phyloP scores from a whole-genome alignment of 2,797 vertebrate genomes.

The Falco peregrinus region DNA sequence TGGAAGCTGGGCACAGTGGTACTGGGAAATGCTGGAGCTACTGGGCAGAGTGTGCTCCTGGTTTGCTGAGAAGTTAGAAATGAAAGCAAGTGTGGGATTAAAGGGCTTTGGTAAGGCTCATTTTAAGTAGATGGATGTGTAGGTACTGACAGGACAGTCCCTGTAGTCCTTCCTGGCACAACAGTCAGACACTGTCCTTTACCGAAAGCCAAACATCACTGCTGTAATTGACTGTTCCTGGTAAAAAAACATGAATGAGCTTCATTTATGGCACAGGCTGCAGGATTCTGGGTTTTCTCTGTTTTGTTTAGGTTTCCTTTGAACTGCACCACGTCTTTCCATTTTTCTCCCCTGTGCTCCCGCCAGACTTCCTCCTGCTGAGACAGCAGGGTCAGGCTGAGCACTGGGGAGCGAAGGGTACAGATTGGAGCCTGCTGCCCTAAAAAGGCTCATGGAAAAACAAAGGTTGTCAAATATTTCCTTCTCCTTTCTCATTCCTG shows the following conservation, averaged over 20 bases:
- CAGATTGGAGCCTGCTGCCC: slow-evolving; percentile 57
- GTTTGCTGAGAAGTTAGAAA: not conserved
- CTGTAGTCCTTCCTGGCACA: slow-evolving; percentile 22
- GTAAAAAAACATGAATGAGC: slow-evolving; percentile 52
- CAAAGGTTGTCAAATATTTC: slow-evolving; percentile 63
- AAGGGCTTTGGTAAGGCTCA: not conserved
- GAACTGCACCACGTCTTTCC: slow-evolving; percentile 52
- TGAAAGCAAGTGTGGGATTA: slow-evolving; percentile 5
- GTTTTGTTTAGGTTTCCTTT: slow-evolving; percentile 64
- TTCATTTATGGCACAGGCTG: slow-evolving; percentile 57
- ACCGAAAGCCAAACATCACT: slow-evolving; percentile 21
- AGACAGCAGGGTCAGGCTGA: slow-evolving; percentile 60
- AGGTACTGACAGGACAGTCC: not conserved
- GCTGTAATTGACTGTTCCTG: slow-evolving; percentile 47
- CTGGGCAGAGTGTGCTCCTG: not conserved
- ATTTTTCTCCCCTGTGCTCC: slow-evolving; percentile 6
- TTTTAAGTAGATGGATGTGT: not conserved
- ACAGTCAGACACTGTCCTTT: slow-evolving; percentile 19
- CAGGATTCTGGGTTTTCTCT: slow-evolving; percentile 62
- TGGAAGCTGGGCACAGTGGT: not conserved
- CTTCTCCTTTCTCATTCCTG: slow-evolving; percentile 31
- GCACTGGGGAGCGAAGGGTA: not conserved
- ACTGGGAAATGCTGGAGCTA: not conserved
- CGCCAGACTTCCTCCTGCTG: slow-evolving; percentile 54
- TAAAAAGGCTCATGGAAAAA: slow-evolving; percentile 71